phyloP scores from a whole-genome alignment of 1,140 invertebrate species.

The Nebria ingens region DNA sequence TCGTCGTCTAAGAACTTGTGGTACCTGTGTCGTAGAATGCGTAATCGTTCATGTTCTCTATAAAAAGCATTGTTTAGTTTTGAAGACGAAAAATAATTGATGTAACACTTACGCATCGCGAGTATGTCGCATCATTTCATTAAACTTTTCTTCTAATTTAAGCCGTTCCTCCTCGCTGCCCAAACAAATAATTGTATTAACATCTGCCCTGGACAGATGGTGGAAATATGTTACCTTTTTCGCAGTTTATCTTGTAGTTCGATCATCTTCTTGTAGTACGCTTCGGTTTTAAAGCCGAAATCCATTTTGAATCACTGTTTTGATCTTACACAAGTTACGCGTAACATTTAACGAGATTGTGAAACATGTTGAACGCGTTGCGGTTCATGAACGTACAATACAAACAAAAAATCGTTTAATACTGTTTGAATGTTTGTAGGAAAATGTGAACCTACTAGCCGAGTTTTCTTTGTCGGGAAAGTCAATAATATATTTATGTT shows the following conservation, averaged over 20 bases:
- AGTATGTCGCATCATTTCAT: constrained; percentile 27
- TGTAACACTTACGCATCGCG: constrained; percentile 28
- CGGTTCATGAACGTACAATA: too few species aligned
- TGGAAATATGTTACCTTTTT: constrained; percentile 24
- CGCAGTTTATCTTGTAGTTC: constrained; percentile 31
- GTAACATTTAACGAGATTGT: too few species aligned
- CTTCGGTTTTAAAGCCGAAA: constrained; percentile 19
- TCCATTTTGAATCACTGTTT: too few species aligned
- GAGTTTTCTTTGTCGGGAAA: too few species aligned
- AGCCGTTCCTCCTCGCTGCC: constrained; percentile 30
- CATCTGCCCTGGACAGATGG: constrained; percentile 7
- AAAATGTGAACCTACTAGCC: too few species aligned
- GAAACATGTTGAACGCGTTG: too few species aligned
- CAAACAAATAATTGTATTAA: constrained; percentile 22
- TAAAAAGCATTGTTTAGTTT: background rate
- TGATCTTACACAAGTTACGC: too few species aligned
- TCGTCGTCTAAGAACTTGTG: constrained; percentile 50
- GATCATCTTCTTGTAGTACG: constrained; percentile 29
- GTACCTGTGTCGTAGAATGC: constrained; percentile 42
- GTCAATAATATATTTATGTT: too few species aligned
- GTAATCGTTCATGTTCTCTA: background rate
- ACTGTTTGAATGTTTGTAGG: too few species aligned
- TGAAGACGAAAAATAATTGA: background rate
- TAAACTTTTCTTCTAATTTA: constrained; percentile 30
- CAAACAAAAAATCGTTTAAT: too few species aligned